Conservation (phyloP, 1,140 invertebrate genomes). For the Calephelis nemesis region DNA sequence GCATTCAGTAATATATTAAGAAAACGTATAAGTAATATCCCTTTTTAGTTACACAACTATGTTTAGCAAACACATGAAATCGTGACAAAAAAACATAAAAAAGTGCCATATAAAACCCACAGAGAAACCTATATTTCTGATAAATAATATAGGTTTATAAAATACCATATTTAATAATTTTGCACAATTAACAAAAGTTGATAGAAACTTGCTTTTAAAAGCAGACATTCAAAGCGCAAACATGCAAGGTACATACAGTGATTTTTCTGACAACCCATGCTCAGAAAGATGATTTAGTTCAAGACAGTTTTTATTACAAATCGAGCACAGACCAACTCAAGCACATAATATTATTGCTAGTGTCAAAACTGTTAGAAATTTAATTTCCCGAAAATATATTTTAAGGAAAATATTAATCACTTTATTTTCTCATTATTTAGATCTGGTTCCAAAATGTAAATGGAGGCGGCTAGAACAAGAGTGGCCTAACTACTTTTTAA, state of each 20-base stretch:
- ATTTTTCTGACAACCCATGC: conserved; percentile 1
- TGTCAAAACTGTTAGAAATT: not conserved
- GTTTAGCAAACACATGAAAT: no score
- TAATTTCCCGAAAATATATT: not conserved
- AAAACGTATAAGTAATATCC: no score
- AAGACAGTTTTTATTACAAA: not conserved
- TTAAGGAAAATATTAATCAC: not conserved
- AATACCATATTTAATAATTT: not conserved
- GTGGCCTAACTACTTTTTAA: no score
- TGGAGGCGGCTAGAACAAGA: no score
- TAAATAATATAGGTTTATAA: no score
- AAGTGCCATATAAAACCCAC: not conserved
- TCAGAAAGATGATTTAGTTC: conserved; percentile 1
- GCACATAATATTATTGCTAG: conserved; percentile 3
- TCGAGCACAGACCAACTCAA: not conserved
- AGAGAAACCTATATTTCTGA: no score
- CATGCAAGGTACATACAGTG: not conserved
- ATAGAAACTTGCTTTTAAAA: not conserved
- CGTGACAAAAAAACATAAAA: no score
- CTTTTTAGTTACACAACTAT: not conserved
- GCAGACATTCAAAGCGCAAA: conserved; percentile 2
- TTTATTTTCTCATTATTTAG: not conserved
- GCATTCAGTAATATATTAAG: no score
- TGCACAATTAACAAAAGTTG: not conserved
- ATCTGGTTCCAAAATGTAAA: no score